Base-by-base conservation (phyloP, 2,113 vertebrate species). In the Chionis minor region DNA sequence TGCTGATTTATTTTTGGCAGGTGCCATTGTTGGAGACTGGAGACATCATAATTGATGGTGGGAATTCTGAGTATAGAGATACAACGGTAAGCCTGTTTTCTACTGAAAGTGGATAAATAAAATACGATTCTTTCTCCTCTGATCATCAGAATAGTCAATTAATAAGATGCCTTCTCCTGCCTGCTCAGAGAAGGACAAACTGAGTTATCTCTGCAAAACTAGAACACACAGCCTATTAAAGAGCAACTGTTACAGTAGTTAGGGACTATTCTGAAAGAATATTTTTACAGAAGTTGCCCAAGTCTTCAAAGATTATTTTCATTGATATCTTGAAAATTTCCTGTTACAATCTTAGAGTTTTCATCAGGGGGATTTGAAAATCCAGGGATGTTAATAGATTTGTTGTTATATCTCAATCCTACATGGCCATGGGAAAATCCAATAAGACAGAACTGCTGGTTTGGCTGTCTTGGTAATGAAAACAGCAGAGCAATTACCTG, bases 61-160 rank as follows among this genome's bases (percentile, higher is more conserved):
- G 99, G 47, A 99, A 99, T 97, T 99, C 99, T 62, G 99, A 99
- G 74, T 99, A 99, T 55, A 98, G 97, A 90, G 99, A 99, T 83
- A 99, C 98, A 52, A 99, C 98, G 17, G 99, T 99, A 95, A 98
- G 99, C 96, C 3, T 75, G 12, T 33, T 58, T 47, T 28, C 22
- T 67, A 0, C 33, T 45, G 4, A 0, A 4, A 35, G 23, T 23
- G 24, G 28, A 4, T 59, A 24, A 52, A 58, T 35, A 30, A 92
- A 71, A 49, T n/a, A 11, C 5, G 45, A 15, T 18, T 30, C 5
- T 54, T 70, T 66, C 8, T 52, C 9, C 62, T 81, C 8, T 65
- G 23, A 26, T 81, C 42, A 49, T n/a, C 35, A 45, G 20, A 84
- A 49, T 1, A 66, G 45, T 52, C 26, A 20, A 19, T 51, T 42